Base-by-base conservation (phyloP, 35 echinoderm and acorn worm genomes). In the Nesometra sesokonis region DNA sequence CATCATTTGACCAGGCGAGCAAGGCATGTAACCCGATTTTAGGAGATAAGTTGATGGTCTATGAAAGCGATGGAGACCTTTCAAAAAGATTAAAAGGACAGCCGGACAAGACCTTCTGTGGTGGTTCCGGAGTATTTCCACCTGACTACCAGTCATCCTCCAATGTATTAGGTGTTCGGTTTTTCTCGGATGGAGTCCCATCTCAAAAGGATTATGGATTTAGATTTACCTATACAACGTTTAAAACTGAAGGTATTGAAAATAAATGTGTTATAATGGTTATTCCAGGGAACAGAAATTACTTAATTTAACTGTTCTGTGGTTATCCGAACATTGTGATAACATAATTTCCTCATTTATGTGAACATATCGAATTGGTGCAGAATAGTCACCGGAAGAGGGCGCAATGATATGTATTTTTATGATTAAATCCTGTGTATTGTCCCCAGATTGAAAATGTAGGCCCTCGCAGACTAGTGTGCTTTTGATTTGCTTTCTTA, bases 71-170 rank as follows among this genome's bases (percentile, higher is more conserved):
- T 11, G 85, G 76, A 17, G 87, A 80, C 32, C 82, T 84, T 29
- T 32, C 77, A 33, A 94, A 91, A 91, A 34, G 82, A 82, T 43
- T 90, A 88, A 82, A 83, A 31, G 35, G 88, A n/a, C 82, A 81
- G 32, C 96, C 96, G 13, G 92, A 91, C 78, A 81, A 82, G 36
- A 92, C 77, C 0, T 83, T 90, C 32, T 99, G 96, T 88, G 96
- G 96, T 19, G 96, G 96, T 4, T 93, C 96, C 0, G 96, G 96
- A 23, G 87, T 80, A 67, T 99, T 99, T 79, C 96, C 96, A 0
- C 46, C 78, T 23, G 96, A 99, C 76, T 94, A 92, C 82, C 92
- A 99, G 85, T 99, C 96, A 2, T 77, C 78, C 17, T 79, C 90
- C 32, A 92, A 87, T 30, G 87, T 90, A 2, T 57, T 99, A 17